Conservation (phyloP, 2,888 invertebrate species). For the Phragmatobia fuliginosa region DNA sequence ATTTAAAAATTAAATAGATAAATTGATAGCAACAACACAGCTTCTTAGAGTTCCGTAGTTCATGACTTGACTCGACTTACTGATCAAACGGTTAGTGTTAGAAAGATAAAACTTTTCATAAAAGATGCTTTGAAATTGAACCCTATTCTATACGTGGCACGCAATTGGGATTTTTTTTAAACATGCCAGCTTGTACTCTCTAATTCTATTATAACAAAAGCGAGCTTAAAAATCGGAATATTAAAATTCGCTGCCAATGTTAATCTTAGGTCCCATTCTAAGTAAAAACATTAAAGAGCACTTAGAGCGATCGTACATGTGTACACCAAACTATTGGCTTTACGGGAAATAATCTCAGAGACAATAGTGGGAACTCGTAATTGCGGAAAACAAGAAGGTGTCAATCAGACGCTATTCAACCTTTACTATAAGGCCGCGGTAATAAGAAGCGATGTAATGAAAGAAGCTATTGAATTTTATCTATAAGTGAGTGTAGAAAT, state of each 20-base stretch:
- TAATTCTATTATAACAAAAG: neutral
- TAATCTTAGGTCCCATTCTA: neutral
- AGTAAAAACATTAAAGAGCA: conserved; percentile 16
- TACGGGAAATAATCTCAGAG: conserved; percentile 57
- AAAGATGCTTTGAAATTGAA: too few species aligned
- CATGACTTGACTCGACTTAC: too few species aligned
- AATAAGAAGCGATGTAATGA: conserved; percentile 25
- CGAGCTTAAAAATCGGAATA: neutral
- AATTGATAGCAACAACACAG: too few species aligned
- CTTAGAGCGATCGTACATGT: conserved; percentile 25
- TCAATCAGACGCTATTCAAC: conserved; percentile 27
- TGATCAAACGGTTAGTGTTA: too few species aligned
- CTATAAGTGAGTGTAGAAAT: conserved; percentile 9
- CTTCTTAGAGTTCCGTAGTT: too few species aligned
- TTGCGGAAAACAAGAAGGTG: conserved; percentile 47
- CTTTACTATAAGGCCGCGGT: conserved; percentile 27
- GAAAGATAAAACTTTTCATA: too few species aligned
- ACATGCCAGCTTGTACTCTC: too few species aligned
- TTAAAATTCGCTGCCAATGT: too few species aligned
- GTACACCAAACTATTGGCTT: conserved; percentile 49
- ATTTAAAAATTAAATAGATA: too few species aligned
- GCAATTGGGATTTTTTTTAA: too few species aligned
- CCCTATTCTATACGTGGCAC: too few species aligned
- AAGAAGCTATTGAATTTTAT: conserved; percentile 30
- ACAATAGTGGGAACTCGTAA: conserved; percentile 61